Percentiles rank a stretch among this genome's conserved stretches.
These are phyloP conservation scores for Ia io DNA, from an alignment of 2,113 vertebrate species.

Conservation along the genomic window DNA sequence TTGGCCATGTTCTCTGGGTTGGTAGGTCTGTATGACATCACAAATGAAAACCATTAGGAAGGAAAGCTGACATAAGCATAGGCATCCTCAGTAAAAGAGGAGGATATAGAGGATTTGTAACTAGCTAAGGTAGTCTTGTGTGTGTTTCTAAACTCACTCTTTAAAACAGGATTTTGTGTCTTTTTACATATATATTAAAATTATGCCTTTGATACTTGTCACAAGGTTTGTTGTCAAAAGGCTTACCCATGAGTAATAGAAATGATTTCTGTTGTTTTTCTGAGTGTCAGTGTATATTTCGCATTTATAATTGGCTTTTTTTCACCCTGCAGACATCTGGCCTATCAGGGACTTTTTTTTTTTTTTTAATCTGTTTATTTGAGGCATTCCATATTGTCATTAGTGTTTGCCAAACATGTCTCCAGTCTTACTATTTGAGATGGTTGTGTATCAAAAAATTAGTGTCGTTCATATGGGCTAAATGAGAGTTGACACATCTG, in stretches of 20 bases:
- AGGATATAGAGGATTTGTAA: background rate
- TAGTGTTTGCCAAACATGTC: background rate
- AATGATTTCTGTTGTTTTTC: background rate
- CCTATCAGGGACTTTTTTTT: background rate
- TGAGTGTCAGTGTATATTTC: background rate
- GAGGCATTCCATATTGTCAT: background rate
- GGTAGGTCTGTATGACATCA: constrained; percentile 65
- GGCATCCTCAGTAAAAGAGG: background rate
- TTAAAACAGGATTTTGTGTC: background rate
- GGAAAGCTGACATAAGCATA: background rate
- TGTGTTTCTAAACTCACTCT: background rate
- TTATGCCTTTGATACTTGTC: background rate
- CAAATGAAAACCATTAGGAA: background rate
- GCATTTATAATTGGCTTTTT: background rate
- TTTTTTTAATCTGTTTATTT: background rate
- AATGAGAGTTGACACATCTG: background rate
- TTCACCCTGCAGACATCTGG: background rate
- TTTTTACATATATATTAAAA: background rate
- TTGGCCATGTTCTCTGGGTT: background rate
- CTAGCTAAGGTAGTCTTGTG: background rate
- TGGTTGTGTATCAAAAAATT: background rate
- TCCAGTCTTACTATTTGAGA: background rate
- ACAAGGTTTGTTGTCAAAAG: background rate
- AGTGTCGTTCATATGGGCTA: background rate
- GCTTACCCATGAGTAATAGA: background rate